These are phyloP conservation scores for Raja brachyura DNA, from an alignment of 2,113 vertebrate genomes.

Conservation along the genomic window DNA sequence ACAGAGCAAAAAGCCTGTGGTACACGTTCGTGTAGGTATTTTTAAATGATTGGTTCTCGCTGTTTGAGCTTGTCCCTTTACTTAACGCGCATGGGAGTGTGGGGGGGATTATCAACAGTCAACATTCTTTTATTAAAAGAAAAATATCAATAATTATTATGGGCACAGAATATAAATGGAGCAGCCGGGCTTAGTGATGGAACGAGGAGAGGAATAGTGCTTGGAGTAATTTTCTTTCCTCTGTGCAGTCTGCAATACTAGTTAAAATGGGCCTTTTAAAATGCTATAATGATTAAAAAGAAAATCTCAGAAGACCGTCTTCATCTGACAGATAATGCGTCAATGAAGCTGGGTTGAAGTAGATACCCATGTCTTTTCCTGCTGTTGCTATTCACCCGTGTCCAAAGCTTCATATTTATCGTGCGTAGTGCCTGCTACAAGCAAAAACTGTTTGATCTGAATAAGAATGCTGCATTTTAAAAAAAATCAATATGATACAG, in stretches of 20 bases:
- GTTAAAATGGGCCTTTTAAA: neutral
- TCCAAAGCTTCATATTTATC: constrained; percentile 2
- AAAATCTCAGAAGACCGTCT: constrained; percentile 38
- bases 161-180: neutral
- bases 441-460: neutral
- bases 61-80: neutral
- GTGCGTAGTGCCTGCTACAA: neutral
- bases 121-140: neutral
- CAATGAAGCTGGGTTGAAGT: constrained; percentile 43
- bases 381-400: constrained; percentile 43
- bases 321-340: constrained; percentile 40
- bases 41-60: neutral
- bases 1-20: too few species aligned
- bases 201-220: too few species aligned
- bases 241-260: neutral
- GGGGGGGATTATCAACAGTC: neutral
- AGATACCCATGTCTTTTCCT: constrained; percentile 41
- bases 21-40: neutral
- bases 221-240: neutral
- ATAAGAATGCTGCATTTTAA: neutral
- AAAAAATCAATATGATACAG: constrained; percentile 17
- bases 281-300: constrained; percentile 42
- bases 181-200: neutral
- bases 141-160: neutral
- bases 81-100: neutral